phyloP scores from a whole-genome alignment of 2,113 vertebrate species.

The Macquaria ambigua region DNA sequence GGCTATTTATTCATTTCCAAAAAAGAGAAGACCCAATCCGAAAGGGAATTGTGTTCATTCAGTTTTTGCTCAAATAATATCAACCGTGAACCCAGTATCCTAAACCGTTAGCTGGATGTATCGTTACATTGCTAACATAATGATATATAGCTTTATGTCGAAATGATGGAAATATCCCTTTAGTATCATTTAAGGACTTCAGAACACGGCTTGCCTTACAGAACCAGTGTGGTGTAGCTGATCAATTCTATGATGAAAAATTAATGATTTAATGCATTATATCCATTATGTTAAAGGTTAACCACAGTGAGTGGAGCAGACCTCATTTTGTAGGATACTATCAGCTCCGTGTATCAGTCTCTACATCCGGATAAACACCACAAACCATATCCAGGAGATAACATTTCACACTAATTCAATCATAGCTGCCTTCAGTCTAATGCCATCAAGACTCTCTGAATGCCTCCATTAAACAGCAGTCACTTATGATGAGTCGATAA shows the following conservation, averaged over 20 bases:
- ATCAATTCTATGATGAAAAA: slow-evolving; percentile 13
- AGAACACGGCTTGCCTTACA: not conserved
- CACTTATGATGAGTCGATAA: slow-evolving; percentile 48
- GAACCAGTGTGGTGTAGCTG: not conserved
- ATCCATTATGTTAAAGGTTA: slow-evolving; percentile 2
- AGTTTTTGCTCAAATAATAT: no score
- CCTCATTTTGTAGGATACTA: slow-evolving; percentile 13
- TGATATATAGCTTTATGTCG: not conserved
- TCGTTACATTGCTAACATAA: not conserved
- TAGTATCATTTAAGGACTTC: not conserved
- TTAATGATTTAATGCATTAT: slow-evolving; percentile 9
- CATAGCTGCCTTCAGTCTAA: slow-evolving; percentile 43
- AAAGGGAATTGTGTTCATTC: no score
- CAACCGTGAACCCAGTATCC: not conserved
- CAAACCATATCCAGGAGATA: slow-evolving; percentile 61
- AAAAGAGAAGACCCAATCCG: no score
- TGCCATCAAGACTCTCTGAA: slow-evolving; percentile 28
- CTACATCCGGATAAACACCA: slow-evolving; percentile 39
- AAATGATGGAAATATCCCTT: not conserved
- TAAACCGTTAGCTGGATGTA: not conserved
- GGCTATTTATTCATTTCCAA: no score
- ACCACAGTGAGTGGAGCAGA: slow-evolving; percentile 36
- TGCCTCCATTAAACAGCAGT: slow-evolving; percentile 60
- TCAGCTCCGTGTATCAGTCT: slow-evolving; percentile 17
- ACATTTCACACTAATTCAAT: slow-evolving; percentile 65